Evolutionary conservation across 2,113 vertebrate genomes (phyloP).

Genomic region (cattle (Bos taurus)): DNA sequence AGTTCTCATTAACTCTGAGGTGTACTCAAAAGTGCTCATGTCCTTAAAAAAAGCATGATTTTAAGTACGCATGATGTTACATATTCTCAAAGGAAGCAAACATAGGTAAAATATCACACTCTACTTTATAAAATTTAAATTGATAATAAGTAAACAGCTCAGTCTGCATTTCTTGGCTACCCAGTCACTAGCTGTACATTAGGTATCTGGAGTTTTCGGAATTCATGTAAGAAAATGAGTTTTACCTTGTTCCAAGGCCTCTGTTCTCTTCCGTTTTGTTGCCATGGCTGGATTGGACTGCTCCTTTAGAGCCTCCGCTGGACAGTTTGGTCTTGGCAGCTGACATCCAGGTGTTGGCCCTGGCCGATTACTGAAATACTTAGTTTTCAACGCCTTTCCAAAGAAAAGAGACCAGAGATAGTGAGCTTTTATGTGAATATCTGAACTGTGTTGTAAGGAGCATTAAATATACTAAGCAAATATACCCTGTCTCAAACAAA

Average conservation of each 20-base stretch:
- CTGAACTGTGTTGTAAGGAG: neutral
- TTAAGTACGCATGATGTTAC: neutral
- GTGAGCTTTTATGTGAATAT: neutral
- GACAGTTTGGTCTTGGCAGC: conserved; percentile 92
- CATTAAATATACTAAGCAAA: neutral
- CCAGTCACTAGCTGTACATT: neutral
- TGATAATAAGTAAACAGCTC: neutral
- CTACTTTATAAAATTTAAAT: neutral
- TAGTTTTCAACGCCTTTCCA: conserved; percentile 90
- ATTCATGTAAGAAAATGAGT: neutral
- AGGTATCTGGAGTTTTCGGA: neutral
- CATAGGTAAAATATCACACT: neutral
- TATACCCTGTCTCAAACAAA: neutral
- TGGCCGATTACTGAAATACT: conserved; percentile 95
- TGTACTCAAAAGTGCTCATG: neutral
- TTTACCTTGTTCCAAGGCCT: conserved; percentile 89
- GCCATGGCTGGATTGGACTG: conserved; percentile 82
- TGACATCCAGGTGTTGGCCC: conserved; percentile 91
- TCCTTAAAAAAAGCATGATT: neutral
- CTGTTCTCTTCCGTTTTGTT: conserved; percentile 89
- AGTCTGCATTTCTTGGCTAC: neutral
- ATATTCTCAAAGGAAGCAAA: neutral
- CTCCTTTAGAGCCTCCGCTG: conserved; percentile 90
- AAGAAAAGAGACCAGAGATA: neutral
- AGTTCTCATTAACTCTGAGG: neutral